Base-by-base conservation (phyloP, 2,797 vertebrate species). In the Tadarida brasiliensis region DNA sequence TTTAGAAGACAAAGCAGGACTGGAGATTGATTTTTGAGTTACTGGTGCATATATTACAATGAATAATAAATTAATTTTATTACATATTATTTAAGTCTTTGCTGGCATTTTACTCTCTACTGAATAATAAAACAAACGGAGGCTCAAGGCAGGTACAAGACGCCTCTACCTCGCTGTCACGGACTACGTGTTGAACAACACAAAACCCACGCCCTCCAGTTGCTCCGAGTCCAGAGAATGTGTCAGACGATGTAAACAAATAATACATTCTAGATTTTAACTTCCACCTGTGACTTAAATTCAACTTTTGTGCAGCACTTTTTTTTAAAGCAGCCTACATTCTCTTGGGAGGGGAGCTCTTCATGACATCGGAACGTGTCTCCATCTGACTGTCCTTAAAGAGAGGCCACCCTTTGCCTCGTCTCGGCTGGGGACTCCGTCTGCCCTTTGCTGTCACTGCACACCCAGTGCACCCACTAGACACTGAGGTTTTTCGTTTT, bases 391-490 rank as follows among this genome's bases (percentile, higher is more conserved):
- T 47, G 0, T 54, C 15, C 26, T 51, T n/a, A 28, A 11, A 74
- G 26, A 78, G 30, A 51, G 22, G 8, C 3, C 26, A 8, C 54
- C 59, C 51, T 39, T 24, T 1, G 16, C 11, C 11, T 51, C 1
- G 0, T 7, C 0, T 3, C 9, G 2, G 30, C 20, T 15, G n/a
- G 11, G 16, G 6, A 11, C 9, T 1, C 5, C 0, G 0, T 15
- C 14, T 33, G 14, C 30, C 26, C 24, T 61, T 22, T 44, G 30
- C 12, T 59, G 12, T 11, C 20, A 17, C 14, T 11, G 7, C 1
- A 19, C 28, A 1, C 1, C 9, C 1, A 1, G 19, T 67, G 47
- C 17, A 8, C 7, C 39, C 14, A 16, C 17, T 4, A 22, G 33
- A 10, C 10, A 30, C 6, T 16, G 28, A 39, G 9, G 4, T 2